Evolutionary conservation across 2,888 invertebrate species (phyloP).

Genomic region (Andrena fulva): DNA sequence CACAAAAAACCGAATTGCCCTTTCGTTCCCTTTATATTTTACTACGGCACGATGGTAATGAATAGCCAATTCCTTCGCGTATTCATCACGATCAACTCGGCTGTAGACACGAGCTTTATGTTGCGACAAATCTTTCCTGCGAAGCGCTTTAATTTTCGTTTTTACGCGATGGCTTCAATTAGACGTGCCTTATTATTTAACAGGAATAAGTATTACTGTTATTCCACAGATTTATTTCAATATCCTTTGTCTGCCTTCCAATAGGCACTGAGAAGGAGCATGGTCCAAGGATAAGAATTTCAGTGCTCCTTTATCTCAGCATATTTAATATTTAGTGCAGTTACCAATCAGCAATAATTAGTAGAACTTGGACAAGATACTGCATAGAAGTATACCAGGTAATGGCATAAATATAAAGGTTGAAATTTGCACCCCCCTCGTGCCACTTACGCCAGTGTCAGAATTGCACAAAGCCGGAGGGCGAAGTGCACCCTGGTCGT

Average conservation of each 20-base stretch:
- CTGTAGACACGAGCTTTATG: neutral
- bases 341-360: no score
- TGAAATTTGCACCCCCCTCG: slow-evolving; percentile 7
- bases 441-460: neutral
- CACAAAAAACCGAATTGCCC: slow-evolving; percentile 22
- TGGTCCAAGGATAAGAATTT: no score
- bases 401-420: neutral
- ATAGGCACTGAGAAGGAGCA: no score
- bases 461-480: neutral
- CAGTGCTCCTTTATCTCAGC: no score
- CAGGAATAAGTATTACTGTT: neutral
- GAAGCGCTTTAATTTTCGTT: neutral
- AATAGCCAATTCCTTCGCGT: slow-evolving; percentile 28
- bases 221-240: neutral
- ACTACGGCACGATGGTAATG: neutral
- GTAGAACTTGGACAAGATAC: no score
- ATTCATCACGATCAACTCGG: slow-evolving; percentile 1
- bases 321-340: no score
- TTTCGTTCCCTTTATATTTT: slow-evolving; percentile 9
- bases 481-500: neutral
- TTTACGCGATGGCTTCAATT: neutral
- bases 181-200: neutral
- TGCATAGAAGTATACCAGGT: no score
- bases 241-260: no score
- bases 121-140: neutral